phyloP scores from a whole-genome alignment of 2,888 invertebrate genomes.

The Drosophila leonis region DNA sequence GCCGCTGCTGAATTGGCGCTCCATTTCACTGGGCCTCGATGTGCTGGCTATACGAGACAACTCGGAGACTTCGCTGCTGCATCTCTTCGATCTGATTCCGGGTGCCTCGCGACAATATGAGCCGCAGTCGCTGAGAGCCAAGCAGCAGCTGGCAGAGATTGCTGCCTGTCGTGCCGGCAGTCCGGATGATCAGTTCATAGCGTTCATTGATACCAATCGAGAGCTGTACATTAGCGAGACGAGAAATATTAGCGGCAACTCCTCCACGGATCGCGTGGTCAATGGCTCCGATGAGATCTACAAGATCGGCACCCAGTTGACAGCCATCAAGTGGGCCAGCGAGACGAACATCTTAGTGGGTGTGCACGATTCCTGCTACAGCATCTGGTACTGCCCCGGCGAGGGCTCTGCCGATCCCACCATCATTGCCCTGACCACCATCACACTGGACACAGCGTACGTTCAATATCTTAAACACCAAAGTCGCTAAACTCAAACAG shows the following conservation, averaged over 20 bases:
- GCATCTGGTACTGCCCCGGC: conserved; percentile 93
- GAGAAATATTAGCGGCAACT: conserved; percentile 66
- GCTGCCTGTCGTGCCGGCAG: conserved; percentile 94
- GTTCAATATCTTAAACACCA: background rate
- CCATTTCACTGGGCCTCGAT: conserved; percentile 94
- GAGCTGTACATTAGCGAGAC: conserved; percentile 93
- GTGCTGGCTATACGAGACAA: conserved; percentile 94
- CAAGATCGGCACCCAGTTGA: conserved; percentile 86
- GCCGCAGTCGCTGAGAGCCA: conserved; percentile 88
- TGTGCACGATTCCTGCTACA: conserved; percentile 91
- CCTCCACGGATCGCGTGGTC: conserved; percentile 27
- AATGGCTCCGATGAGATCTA: conserved; percentile 74
- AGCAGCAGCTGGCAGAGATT: conserved; percentile 91
- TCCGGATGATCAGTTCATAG: conserved; percentile 92
- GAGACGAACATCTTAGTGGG: conserved; percentile 92
- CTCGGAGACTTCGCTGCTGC: conserved; percentile 92
- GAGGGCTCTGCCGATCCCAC: conserved; percentile 90
- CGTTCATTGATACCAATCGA: conserved; percentile 94
- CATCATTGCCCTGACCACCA: conserved; percentile 88
- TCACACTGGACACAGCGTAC: conserved; percentile 86
- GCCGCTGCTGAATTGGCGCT: conserved; percentile 88
- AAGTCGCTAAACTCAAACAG: background rate
- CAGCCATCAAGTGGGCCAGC: conserved; percentile 88
- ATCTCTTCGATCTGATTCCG: conserved; percentile 92
- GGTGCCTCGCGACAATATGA: conserved; percentile 87